Conservation (phyloP, 2,888 invertebrate species). For the Sinodicranocentrus sp. region DNA sequence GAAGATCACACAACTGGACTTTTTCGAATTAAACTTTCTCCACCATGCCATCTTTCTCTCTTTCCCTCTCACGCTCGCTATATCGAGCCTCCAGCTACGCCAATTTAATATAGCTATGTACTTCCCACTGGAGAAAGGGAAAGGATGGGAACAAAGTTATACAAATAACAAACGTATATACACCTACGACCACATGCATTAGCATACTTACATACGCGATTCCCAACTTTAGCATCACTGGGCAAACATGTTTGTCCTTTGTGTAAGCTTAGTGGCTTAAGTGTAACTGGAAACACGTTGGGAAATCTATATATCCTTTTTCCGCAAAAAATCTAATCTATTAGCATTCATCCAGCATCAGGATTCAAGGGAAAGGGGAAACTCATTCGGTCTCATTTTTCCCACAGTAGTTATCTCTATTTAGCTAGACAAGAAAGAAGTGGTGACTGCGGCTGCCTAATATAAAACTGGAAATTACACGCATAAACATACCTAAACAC, state of each 20-base stretch:
- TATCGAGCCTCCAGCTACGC: background rate
- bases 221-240: too few species aligned
- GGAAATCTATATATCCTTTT: background rate
- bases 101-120: background rate
- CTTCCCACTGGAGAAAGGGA: too few species aligned
- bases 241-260: too few species aligned
- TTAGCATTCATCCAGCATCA: conserved; percentile 10
- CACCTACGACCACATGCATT: background rate
- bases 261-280: too few species aligned
- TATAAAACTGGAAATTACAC: too few species aligned
- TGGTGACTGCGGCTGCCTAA: too few species aligned
- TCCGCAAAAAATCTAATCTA: conserved; percentile 2
- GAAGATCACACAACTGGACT: background rate
- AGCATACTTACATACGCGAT: too few species aligned
- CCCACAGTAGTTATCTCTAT: background rate
- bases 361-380: background rate
- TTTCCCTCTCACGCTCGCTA: background rate
- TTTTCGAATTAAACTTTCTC: background rate
- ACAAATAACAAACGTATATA: background rate
- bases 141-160: background rate
- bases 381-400: conserved; percentile 22
- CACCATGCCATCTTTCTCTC: background rate
- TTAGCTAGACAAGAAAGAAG: too few species aligned
- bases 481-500: too few species aligned
- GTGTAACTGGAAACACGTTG: too few species aligned